Percentiles rank a stretch among this genome's conserved stretches.
phyloP scores from a whole-genome alignment of 2,888 invertebrate species.

The Glyphotaelius pellucidus region DNA sequence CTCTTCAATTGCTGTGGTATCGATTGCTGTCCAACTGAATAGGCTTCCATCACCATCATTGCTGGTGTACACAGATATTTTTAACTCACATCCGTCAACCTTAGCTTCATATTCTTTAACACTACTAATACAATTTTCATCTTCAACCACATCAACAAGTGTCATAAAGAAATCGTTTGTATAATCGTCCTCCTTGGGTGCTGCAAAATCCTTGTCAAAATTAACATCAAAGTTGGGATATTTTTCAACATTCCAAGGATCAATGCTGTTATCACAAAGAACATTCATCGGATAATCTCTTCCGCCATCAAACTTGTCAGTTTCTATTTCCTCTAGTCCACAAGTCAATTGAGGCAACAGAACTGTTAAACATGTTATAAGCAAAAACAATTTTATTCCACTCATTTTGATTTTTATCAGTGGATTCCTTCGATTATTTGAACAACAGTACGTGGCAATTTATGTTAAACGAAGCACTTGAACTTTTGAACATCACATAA shows the following conservation, averaged over 20 bases:
- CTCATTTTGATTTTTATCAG: not conserved
- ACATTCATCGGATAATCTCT: not conserved
- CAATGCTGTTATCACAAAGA: rapidly evolving
- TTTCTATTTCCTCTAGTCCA: not conserved
- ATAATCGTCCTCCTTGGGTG: not conserved
- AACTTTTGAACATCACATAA: not conserved
- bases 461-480: not conserved
- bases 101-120: rapidly evolving
- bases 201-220: not conserved
- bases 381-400: not conserved
- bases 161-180: not conserved
- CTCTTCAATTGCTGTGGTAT: not conserved
- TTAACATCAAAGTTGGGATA: not conserved
- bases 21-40: not conserved
- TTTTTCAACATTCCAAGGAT: not conserved
- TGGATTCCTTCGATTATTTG: not conserved
- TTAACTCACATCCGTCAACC: not conserved
- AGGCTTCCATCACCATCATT: not conserved
- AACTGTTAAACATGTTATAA: not conserved
- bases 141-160: not conserved
- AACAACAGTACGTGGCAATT: not conserved
- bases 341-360: not conserved
- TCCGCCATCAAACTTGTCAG: not conserved
- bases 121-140: not conserved
- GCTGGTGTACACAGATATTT: not conserved